Percentiles rank a stretch among this genome's conserved stretches.
Evolutionary conservation across 2,888 invertebrate species (phyloP).

Genomic region (Catocala sponsa): DNA sequence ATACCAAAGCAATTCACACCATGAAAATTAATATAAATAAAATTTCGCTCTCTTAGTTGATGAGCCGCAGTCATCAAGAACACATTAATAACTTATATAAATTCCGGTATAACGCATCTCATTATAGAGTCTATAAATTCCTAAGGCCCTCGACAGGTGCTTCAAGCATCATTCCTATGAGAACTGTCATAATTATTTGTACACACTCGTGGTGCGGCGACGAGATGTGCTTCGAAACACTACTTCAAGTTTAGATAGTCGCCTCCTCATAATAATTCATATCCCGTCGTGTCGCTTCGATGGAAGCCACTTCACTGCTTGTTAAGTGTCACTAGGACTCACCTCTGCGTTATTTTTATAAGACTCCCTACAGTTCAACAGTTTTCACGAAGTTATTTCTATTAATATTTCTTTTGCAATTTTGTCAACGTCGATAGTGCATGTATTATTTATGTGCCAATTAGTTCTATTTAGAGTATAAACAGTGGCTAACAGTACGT

Average conservation of each 20-base stretch:
- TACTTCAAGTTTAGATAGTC: conserved; percentile 75
- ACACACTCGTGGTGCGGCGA: conserved; percentile 61
- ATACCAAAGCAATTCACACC: conserved; percentile 24
- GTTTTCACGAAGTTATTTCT: conserved; percentile 37
- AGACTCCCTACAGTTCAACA: conserved; percentile 43
- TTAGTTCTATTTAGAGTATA: no score
- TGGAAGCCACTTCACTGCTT: conserved; percentile 74
- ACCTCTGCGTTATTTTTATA: conserved; percentile 74
- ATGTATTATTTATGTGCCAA: no score
- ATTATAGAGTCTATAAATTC: conserved; percentile 52
- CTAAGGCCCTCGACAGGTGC: conserved; percentile 59
- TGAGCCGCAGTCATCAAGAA: conserved; percentile 40
- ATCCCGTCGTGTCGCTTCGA: conserved; percentile 62
- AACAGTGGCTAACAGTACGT: no score
- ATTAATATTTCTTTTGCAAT: conserved; percentile 32
- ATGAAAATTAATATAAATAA: conserved; percentile 25
- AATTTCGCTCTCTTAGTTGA: conserved; percentile 31
- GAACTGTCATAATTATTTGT: conserved; percentile 82
- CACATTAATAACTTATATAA: conserved; percentile 48
- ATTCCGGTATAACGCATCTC: conserved; percentile 43
- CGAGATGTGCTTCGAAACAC: conserved; percentile 69
- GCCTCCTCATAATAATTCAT: conserved; percentile 74
- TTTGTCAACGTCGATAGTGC: background rate
- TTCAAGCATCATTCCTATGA: conserved; percentile 69
- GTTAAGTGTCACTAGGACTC: conserved; percentile 72